phyloP scores from a whole-genome alignment of 2,113 vertebrate genomes.

The Xenopus borealis region DNA sequence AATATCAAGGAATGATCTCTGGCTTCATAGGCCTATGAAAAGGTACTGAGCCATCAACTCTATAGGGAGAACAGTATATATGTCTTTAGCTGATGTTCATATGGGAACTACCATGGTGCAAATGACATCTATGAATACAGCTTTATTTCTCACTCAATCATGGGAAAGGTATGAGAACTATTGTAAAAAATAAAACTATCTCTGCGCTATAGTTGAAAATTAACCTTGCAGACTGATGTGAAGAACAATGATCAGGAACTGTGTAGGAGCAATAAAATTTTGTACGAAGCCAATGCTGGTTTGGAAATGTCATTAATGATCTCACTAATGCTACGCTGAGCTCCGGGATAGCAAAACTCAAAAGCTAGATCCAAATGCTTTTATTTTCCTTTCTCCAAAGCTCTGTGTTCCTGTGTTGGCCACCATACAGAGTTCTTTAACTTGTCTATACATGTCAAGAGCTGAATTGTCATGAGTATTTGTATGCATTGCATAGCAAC shows the following conservation, averaged over 20 bases:
- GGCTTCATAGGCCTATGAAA: too few relatives aligned
- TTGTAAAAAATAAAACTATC: too few relatives aligned
- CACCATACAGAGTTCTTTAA: background rate
- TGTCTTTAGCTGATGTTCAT: too few relatives aligned
- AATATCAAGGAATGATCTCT: background rate
- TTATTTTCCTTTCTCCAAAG: slow-evolving; percentile 13
- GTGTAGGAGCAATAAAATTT: background rate
- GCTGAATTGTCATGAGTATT: background rate
- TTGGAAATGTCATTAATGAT: slow-evolving; percentile 40
- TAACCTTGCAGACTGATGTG: background rate
- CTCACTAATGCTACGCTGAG: slow-evolving; percentile 14
- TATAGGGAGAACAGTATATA: too few relatives aligned
- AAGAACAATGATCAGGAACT: background rate
- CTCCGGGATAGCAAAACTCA: slow-evolving; percentile 22
- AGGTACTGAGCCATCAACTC: too few relatives aligned
- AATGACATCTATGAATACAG: too few relatives aligned
- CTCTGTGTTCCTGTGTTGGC: background rate
- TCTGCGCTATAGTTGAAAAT: too few relatives aligned
- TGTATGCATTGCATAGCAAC: slow-evolving; percentile 6
- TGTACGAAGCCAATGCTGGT: background rate
- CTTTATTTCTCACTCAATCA: too few relatives aligned
- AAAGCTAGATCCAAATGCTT: slow-evolving; percentile 1
- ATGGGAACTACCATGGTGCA: too few relatives aligned
- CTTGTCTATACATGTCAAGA: slow-evolving; percentile 10
- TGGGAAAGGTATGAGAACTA: too few relatives aligned